Base-by-base conservation (phyloP, 2,797 vertebrate genomes). In the Paguma larvata region DNA sequence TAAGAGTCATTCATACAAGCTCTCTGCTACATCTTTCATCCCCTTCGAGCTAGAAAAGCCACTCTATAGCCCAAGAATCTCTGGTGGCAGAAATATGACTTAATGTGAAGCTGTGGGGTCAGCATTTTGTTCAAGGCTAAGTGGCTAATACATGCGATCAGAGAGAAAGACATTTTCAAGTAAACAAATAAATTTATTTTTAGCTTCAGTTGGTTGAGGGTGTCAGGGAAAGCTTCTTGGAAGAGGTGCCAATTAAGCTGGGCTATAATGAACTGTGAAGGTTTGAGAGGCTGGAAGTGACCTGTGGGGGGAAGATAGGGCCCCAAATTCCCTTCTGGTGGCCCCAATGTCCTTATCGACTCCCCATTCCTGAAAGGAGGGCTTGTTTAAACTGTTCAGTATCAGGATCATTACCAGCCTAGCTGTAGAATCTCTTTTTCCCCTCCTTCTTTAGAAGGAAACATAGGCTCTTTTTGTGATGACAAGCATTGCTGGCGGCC, bases 121-220 rank as follows among this genome's bases (percentile, higher is more conserved):
- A 56, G 32, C 46, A 62, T n/a, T 75, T n/a, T 75, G 51, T 30
- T 59, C 23, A 84, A 46, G 41, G 6, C 44, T 93, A 95, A 77
- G 63, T 73, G 41, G 18, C 41, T 65, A 46, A 83, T 4, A 63
- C 27, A 23, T 3, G 48, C 27, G 3, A n/a, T 82, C 67, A 88
- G 62, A 59, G 51, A 95, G 73, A 96, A 95, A 92, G 15, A 51
- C 16, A 41, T 89, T 94, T 89, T 79, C 73, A 44, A 48, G 48
- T 77, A 18, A 77, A 18, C 30, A 32, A 48, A 32, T 46, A 30
- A 10, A 32, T 18, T 7, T 3, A 15, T 73, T 7, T 32, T 77
- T 70, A 63, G 25, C 27, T 89, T 85, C 46, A 85, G 18, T 34
- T 73, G 67, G 34, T 70, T 63, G 51, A 63, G 25, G 34, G 6